phyloP scores from a whole-genome alignment of 2,113 vertebrate genomes.

The Neogale vison region DNA sequence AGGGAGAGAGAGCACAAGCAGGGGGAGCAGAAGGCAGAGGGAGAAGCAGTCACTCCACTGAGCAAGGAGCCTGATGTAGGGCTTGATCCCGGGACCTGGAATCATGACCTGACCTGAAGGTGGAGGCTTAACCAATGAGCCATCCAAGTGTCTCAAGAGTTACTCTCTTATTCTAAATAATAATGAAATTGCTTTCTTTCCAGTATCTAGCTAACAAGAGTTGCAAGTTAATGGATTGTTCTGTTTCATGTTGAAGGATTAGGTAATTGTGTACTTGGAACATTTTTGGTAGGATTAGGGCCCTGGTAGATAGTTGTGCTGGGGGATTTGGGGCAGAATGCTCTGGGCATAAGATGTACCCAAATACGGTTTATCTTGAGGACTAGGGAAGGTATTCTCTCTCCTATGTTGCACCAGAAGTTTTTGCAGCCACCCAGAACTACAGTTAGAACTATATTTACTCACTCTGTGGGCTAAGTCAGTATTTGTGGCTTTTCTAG shows the following conservation, averaged over 20 bases:
- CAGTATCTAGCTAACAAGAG: not conserved
- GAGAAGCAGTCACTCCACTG: too few relatives aligned
- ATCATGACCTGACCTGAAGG: too few relatives aligned
- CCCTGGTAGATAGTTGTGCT: not conserved
- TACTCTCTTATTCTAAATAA: not conserved
- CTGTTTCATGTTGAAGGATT: not conserved
- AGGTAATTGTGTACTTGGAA: not conserved
- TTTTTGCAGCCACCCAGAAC: not conserved
- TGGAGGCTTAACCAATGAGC: too few relatives aligned
- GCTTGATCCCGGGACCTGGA: too few relatives aligned
- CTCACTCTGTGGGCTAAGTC: not conserved
- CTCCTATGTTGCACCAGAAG: not conserved
- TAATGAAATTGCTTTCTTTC: conserved; percentile 4
- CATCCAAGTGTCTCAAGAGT: not conserved
- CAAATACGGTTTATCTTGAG: not conserved
- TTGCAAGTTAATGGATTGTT: not conserved
- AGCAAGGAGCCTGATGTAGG: too few relatives aligned
- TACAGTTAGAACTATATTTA: not conserved
- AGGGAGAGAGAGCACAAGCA: too few relatives aligned
- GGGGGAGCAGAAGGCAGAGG: too few relatives aligned
- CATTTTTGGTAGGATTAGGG: not conserved
- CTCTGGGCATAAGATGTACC: not conserved
- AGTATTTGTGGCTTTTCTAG: not conserved
- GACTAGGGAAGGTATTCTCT: not conserved
- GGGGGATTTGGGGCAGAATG: not conserved